phyloP scores from a whole-genome alignment of 2,797 vertebrate species.

The Myotis vivesi region DNA sequence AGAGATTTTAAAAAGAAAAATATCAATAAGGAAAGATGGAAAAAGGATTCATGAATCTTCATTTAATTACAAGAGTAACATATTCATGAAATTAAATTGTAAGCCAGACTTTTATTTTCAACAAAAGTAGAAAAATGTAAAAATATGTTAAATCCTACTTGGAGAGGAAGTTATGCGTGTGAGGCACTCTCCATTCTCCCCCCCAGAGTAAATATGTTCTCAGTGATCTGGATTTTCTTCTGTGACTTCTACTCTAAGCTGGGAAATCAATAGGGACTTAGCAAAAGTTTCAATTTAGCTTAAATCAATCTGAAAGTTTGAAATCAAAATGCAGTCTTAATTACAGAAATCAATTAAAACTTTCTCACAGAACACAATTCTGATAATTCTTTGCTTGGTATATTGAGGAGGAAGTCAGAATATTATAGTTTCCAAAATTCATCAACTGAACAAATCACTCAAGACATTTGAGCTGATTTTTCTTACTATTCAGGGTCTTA shows the following conservation, averaged over 20 bases:
- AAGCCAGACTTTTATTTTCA: slow-evolving; percentile 16
- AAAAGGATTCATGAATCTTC: slow-evolving; percentile 43
- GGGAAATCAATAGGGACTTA: not conserved
- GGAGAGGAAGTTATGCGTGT: not conserved
- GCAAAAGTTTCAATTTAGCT: not conserved
- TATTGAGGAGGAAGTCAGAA: not conserved
- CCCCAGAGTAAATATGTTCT: slow-evolving; percentile 13
- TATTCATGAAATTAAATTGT: slow-evolving; percentile 19
- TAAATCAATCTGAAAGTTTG: slow-evolving; percentile 27
- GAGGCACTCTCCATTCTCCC: not conserved
- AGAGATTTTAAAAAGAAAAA: slow-evolving; percentile 42
- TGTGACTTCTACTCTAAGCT: slow-evolving; percentile 34
- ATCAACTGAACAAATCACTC: not conserved
- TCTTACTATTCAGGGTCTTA: not conserved
- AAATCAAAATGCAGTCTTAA: not conserved
- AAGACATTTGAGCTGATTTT: slow-evolving; percentile 7
- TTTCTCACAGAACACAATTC: not conserved
- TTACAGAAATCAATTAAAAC: slow-evolving; percentile 9
- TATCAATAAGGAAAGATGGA: slow-evolving; percentile 21
- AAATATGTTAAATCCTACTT: slow-evolving; percentile 31
- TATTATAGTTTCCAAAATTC: slow-evolving; percentile 6
- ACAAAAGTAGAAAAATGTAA: slow-evolving; percentile 40
- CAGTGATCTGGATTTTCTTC: not conserved
- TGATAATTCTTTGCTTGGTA: not conserved
- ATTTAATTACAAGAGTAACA: slow-evolving; percentile 43